Evolutionary conservation across 2,113 vertebrate species (phyloP).

Genomic region (Vulpes ferrilata): DNA sequence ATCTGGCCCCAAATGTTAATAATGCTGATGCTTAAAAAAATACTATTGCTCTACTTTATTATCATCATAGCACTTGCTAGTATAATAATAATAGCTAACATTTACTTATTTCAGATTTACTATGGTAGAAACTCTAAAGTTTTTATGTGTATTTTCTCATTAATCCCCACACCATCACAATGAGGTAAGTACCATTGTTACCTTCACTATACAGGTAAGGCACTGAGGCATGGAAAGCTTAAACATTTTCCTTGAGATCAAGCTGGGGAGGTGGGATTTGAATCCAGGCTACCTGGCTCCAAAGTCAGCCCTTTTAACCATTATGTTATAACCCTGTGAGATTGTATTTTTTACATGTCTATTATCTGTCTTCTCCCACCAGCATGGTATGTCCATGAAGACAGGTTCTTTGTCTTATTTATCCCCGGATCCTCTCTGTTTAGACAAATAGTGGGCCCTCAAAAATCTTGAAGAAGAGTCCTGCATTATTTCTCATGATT

Average conservation of each 20-base stretch:
- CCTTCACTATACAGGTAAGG: background rate
- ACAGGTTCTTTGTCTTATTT: background rate
- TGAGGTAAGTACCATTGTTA: background rate
- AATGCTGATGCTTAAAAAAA: background rate
- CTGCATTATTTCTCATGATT: background rate
- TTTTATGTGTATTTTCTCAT: background rate
- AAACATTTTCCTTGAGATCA: constrained; percentile 28
- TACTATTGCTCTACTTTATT: background rate
- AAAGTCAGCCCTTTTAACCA: background rate
- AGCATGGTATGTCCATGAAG: background rate
- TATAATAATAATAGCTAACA: background rate
- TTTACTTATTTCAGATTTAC: background rate
- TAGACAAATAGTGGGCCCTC: background rate
- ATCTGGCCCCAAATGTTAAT: background rate
- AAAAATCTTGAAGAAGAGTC: background rate
- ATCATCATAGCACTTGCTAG: background rate
- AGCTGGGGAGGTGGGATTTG: background rate
- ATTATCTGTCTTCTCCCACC: background rate
- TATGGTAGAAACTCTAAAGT: background rate
- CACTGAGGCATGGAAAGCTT: background rate
- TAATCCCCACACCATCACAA: background rate
- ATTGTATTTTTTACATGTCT: background rate
- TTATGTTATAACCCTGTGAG: background rate
- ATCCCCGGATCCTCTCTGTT: background rate
- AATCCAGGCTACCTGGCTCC: background rate